These are phyloP conservation scores for Kryphioiulus occultus DNA, from an alignment of 2,888 invertebrate genomes.

Conservation along the genomic window DNA sequence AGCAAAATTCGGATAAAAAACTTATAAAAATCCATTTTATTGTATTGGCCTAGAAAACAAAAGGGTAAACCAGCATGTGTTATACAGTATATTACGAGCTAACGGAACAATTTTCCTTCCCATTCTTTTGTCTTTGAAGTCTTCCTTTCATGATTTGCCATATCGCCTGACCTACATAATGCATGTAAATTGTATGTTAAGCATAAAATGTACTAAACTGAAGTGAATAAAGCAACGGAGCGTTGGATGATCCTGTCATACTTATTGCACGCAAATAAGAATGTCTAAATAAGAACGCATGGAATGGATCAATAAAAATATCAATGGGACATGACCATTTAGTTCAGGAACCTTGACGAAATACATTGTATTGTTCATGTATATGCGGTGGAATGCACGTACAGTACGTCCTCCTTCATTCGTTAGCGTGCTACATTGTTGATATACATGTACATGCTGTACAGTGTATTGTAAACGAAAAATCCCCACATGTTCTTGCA, in stretches of 20 bases:
- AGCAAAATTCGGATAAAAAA: not conserved
- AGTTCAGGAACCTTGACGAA: not conserved
- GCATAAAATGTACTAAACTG: not conserved
- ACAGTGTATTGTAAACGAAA: too few species aligned
- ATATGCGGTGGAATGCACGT: too few species aligned
- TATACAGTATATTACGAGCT: not conserved
- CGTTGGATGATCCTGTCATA: not conserved
- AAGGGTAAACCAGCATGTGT: not conserved
- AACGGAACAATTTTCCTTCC: not conserved
- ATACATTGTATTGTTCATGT: too few species aligned
- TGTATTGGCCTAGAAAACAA: constrained; percentile 16
- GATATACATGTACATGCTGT: too few species aligned
- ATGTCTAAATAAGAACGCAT: too few species aligned
- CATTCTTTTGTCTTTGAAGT: not conserved
- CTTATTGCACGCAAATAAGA: not conserved
- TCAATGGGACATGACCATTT: not conserved
- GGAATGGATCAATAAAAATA: not conserved
- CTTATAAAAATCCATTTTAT: not conserved
- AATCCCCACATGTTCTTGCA: too few species aligned
- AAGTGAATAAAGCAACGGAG: not conserved
- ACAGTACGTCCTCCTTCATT: too few species aligned
- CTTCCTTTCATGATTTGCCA: not conserved
- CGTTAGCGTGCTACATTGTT: too few species aligned
- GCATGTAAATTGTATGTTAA: not conserved
- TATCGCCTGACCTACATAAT: not conserved